phyloP scores from a whole-genome alignment of 1,140 invertebrate genomes.

The Capitella teleta region DNA sequence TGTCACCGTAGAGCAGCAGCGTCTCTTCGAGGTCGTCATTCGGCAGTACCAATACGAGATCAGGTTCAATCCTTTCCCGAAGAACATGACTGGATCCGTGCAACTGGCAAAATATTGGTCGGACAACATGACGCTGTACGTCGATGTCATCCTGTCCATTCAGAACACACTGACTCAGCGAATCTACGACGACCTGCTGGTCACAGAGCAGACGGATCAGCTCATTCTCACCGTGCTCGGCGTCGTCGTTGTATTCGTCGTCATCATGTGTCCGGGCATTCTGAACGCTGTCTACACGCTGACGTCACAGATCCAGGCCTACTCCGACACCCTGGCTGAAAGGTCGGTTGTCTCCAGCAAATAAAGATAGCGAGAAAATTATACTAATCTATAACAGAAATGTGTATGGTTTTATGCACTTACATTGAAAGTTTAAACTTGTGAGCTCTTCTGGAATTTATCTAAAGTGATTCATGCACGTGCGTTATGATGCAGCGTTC shows the following conservation, averaged over 20 bases:
- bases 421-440: too few relatives aligned
- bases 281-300: constrained; percentile 24
- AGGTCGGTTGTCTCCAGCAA: constrained; percentile 16
- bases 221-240: constrained; percentile 15
- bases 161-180: constrained; percentile 9
- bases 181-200: not conserved
- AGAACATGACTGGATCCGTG: not conserved
- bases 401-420: too few relatives aligned
- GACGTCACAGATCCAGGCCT: constrained; percentile 27
- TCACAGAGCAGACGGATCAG: not conserved
- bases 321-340: constrained; percentile 23
- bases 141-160: constrained; percentile 9
- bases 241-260: constrained; percentile 20
- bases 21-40: not conserved
- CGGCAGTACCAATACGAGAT: not conserved
- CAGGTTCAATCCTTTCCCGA: not conserved
- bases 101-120: constrained; percentile 6
- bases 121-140: constrained; percentile 14
- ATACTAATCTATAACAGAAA: not conserved
- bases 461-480: too few relatives aligned
- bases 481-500: too few relatives aligned
- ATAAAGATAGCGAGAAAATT: not conserved
- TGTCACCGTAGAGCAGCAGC: not conserved
- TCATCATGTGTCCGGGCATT: constrained; percentile 24
- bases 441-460: too few relatives aligned